phyloP scores from a whole-genome alignment of 2,888 invertebrate species.

The Parnassius glacialis region DNA sequence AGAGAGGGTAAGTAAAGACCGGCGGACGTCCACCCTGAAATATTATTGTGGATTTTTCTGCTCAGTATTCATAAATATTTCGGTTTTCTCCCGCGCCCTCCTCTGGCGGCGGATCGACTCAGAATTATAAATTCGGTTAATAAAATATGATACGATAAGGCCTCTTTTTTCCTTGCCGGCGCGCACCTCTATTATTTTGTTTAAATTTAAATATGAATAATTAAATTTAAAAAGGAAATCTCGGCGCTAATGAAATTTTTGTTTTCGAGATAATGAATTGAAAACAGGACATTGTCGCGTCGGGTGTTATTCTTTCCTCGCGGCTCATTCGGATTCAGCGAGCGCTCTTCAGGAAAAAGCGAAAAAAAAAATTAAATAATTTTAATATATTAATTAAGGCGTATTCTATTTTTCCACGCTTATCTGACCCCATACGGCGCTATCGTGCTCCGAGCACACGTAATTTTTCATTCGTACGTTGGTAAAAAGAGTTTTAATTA shows the following conservation, averaged over 20 bases:
- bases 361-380: constrained; percentile 48
- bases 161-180: constrained; percentile 59
- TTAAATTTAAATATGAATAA: constrained; percentile 81
- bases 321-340: constrained; percentile 72
- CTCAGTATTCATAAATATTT: constrained; percentile 80
- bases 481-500: constrained; percentile 39
- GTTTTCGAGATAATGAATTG: constrained; percentile 81
- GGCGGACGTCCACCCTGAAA: constrained; percentile 74
- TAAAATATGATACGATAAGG: constrained; percentile 81
- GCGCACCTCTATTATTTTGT: constrained; percentile 79
- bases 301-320: constrained; percentile 71
- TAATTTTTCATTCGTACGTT: constrained; percentile 33
- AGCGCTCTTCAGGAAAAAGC: constrained; percentile 48
- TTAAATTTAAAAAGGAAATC: constrained; percentile 80
- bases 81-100: constrained; percentile 49
- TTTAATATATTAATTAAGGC: constrained; percentile 73
- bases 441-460: constrained; percentile 46
- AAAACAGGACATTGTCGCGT: constrained; percentile 71
- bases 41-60: constrained; percentile 81
- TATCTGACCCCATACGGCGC: constrained; percentile 55
- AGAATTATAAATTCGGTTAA: constrained; percentile 80
- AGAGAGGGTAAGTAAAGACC: constrained; percentile 76
- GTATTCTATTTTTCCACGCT: constrained; percentile 64
- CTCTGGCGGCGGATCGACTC: constrained; percentile 56
- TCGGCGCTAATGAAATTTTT: constrained; percentile 79